Conservation (phyloP, 2,113 vertebrate genomes). For the Notechis scutatus region DNA sequence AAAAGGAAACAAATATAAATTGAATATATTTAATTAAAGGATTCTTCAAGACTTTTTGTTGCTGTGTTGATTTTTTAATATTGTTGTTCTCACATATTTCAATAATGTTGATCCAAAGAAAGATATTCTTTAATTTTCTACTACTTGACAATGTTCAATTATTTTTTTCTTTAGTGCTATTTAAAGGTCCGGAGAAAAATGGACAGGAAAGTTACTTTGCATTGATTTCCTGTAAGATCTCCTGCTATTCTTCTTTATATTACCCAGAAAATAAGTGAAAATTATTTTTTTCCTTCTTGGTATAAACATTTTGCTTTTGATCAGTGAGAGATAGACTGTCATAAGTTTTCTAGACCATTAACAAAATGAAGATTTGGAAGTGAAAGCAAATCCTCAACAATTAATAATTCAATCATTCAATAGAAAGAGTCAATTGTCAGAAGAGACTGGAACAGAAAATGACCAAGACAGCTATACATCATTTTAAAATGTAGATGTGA, state of each 20-base stretch:
- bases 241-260: neutral
- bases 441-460: conserved; percentile 7
- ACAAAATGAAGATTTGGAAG: conserved; percentile 34
- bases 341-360: conserved; percentile 23
- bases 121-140: neutral
- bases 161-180: neutral
- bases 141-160: neutral
- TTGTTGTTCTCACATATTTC: neutral
- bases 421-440: conserved; percentile 19
- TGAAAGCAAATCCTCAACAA: neutral
- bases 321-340: conserved; percentile 1
- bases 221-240: neutral
- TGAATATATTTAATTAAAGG: neutral
- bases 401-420: neutral
- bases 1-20: neutral
- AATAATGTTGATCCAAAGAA: neutral
- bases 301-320: neutral
- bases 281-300: neutral
- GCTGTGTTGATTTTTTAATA: neutral
- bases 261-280: conserved; percentile 18
- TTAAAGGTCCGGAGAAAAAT: neutral
- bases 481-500: conserved; percentile 56
- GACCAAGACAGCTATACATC: conserved; percentile 1
- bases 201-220: neutral
- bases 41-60: neutral